Base-by-base conservation (phyloP, 2,888 invertebrate genomes). In the Ornithoptera alexandrae region DNA sequence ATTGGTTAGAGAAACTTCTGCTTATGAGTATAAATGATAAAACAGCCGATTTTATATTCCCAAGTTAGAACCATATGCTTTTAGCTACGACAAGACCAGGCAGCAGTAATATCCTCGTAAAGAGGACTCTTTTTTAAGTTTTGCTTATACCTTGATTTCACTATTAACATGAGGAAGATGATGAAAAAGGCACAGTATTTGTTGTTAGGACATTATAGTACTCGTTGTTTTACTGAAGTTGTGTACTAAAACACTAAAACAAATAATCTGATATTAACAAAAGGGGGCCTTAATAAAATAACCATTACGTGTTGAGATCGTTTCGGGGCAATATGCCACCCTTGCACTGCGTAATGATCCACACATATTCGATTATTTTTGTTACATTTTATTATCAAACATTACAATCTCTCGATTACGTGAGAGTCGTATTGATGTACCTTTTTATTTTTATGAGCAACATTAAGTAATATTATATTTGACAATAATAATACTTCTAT, bases 371-470 rank as follows among this genome's bases (percentile, higher is more conserved):
- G 63, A 46, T 67, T 70, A 61, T 70, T 70, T 70, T 67, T 46
- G 60, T n/a, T 61, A 70, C 63, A 64, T 67, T 70, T 60, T 56
- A 63, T 66, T 64, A 70, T 70, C 70, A 70, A 67, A 64, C 61
- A 63, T 36, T 64, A 67, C 57, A 65, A 70, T 70, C 70, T 67
- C 63, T 24, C 71, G 71, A 72, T 72, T 71, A 72, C 71, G 46
- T 58, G 46, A 57, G 50, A 50, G 46, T 62, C 50, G 39, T 64
- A 60, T 64, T 18, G 68, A 68, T 68, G 53, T 10, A 39, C 30
- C 36, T 22, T 1, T 7, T 6, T 20, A 17, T 20, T 53, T 56
- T 53, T 15, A 46, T 12, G 12, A 46, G 46, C 46, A 39, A 39
- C 39, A 7, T 39, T 39, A 39, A 39, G 39, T 39, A 10, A 39